These are phyloP conservation scores for Chesias legatella DNA, from an alignment of 2,888 invertebrate genomes.

Conservation along the genomic window DNA sequence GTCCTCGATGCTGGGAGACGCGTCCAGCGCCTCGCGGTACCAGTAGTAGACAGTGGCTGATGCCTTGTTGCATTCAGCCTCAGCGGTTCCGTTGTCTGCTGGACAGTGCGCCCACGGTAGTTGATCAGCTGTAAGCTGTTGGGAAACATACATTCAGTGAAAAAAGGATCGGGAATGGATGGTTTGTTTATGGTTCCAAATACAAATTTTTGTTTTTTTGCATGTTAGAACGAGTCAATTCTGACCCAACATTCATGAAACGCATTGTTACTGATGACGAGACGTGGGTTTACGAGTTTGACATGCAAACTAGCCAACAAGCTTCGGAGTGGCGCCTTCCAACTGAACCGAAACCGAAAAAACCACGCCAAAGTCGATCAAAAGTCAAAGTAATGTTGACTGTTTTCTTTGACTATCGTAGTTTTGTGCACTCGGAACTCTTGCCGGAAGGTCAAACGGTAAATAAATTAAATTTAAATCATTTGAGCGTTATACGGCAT, in stretches of 20 bases:
- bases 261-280: slow-evolving; percentile 26
- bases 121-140: slow-evolving; percentile 83
- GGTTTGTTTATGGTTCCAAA: too few species aligned
- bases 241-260: slow-evolving; percentile 26
- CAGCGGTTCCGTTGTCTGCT: slow-evolving; percentile 82
- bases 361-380: slow-evolving; percentile 20
- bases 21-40: slow-evolving; percentile 94
- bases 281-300: slow-evolving; percentile 13
- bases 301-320: slow-evolving; percentile 20
- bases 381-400: slow-evolving; percentile 20
- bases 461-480: too few species aligned
- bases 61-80: slow-evolving; percentile 89
- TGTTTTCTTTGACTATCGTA: slow-evolving; percentile 16
- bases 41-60: slow-evolving; percentile 96
- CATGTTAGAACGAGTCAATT: slow-evolving; percentile 20
- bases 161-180: too few species aligned
- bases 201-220: too few species aligned
- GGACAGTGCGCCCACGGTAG: slow-evolving; percentile 94
- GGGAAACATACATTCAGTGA: too few species aligned
- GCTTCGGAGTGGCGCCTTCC: slow-evolving; percentile 22
- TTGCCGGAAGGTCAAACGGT: slow-evolving; percentile 7
- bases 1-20: slow-evolving; percentile 91
- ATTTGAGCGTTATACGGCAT: too few species aligned
- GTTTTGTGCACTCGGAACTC: slow-evolving; percentile 14
- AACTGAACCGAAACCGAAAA: slow-evolving; percentile 21